Conservation (phyloP, 2,888 invertebrate species). For the Pharmacophagus antenor region DNA sequence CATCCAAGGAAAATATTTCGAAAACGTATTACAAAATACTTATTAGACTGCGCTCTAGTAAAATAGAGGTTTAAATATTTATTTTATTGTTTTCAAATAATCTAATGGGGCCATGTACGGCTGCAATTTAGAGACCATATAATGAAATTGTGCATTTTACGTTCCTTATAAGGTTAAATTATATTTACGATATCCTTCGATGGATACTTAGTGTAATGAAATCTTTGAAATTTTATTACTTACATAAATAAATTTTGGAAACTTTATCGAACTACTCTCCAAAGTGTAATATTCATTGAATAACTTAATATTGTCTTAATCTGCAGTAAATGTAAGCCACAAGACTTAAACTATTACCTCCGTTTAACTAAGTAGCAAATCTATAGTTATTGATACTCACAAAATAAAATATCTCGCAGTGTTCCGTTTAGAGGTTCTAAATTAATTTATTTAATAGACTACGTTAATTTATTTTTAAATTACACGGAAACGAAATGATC, state of each 20-base stretch:
- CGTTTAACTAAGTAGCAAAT: too few relatives aligned
- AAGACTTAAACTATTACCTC: too few relatives aligned
- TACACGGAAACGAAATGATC: constrained; percentile 17
- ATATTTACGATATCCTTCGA: neutral
- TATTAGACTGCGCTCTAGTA: too few relatives aligned
- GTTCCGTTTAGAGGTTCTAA: too few relatives aligned
- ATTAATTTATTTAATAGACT: neutral
- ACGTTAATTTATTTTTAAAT: neutral
- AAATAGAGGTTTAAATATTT: too few relatives aligned
- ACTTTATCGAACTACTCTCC: neutral
- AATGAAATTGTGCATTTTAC: neutral
- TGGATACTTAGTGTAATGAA: neutral
- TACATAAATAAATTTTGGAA: neutral
- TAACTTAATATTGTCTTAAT: neutral
- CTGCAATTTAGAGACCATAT: neutral
- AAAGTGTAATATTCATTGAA: neutral
- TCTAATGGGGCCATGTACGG: too few relatives aligned
- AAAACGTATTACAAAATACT: too few relatives aligned
- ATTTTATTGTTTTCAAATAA: too few relatives aligned
- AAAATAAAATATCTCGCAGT: too few relatives aligned
- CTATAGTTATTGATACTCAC: too few relatives aligned
- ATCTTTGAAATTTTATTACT: neutral
- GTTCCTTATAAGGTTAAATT: neutral
- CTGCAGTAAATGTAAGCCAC: neutral
- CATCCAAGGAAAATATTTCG: too few relatives aligned